Base-by-base conservation (phyloP, 2,888 invertebrate species). In the Hirtodrosophila histrioides region DNA sequence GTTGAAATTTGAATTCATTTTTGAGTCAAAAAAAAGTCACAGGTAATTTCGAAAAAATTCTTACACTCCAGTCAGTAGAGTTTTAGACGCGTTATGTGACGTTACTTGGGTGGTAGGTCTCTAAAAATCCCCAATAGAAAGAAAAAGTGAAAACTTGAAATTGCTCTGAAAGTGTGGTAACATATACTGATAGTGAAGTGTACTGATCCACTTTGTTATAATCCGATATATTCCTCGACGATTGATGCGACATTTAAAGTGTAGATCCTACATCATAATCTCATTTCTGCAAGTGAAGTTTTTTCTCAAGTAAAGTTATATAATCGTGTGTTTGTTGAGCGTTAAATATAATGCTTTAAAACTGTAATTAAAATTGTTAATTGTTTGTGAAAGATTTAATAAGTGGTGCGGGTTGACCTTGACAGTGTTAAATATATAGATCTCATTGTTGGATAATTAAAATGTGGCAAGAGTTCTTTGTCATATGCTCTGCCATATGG, bases 1-100 rank as follows among this genome's bases (percentile, higher is more conserved):
- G 88, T 78, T 88, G 72, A 83, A 87, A 84, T 89, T 89, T 87
- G 66, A 89, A 89, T 88, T 86, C 72, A 84, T 86, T 88, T 75
- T 85, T 70, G 78, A 77, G 78, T 83, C 72, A 48, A 55, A 78
- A 76, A 80, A 79, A 71, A 80, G 71, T 75, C 72, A 64, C 78
- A 74, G 73, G 75, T 83, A 76, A 82, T 77, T 83, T 78, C 73
- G 77, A 78, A 82, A 81, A 76, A 75, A 89, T 89, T 90, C 90
- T 89, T 90, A 89, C 78, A 69, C 74, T 74, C 72, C 82, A 73
- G 75, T 89, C 81, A 90, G 90, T 90, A 88, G 86, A 86, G 84
- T 78, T 88, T 89, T 86, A 90, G 90, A 89, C 88, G 90, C 69
- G 86, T 78, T 78, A 65, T 80, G 71, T 73, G 82, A 83, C 86